Evolutionary conservation across 2,113 vertebrate genomes (phyloP).

Genomic region (Oxyruncus cristatus): DNA sequence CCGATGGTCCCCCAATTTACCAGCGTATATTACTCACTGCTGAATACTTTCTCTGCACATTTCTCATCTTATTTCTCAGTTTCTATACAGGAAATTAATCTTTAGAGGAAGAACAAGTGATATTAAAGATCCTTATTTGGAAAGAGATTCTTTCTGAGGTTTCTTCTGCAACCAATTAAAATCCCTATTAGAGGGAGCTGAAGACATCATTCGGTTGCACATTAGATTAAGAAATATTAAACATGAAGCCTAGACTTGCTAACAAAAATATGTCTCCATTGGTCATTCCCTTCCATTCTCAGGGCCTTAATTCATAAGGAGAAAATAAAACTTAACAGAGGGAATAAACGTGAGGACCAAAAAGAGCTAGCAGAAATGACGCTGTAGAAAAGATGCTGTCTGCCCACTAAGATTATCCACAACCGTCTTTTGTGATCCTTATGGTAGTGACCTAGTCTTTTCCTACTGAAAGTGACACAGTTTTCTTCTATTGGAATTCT

Average conservation of each 20-base stretch:
- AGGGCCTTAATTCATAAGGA: neutral
- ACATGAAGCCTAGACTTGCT: neutral
- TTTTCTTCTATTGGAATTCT: neutral
- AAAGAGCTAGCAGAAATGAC: neutral
- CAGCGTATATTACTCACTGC: neutral
- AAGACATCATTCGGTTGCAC: neutral
- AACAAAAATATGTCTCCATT: neutral
- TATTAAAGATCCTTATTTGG: neutral
- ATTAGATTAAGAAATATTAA: neutral
- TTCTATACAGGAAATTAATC: neutral
- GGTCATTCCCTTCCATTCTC: neutral
- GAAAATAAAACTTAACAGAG: neutral
- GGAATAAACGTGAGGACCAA: neutral
- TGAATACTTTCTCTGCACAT: neutral
- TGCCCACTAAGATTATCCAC: neutral
- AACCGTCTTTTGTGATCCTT: neutral
- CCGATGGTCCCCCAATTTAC: slow-evolving; percentile 1
- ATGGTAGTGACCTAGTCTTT: neutral
- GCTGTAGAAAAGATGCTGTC: neutral
- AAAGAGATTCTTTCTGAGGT: neutral
- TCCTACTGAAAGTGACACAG: neutral
- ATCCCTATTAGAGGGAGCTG: neutral
- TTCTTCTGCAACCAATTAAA: neutral
- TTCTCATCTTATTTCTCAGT: neutral
- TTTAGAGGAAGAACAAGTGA: neutral